These are phyloP conservation scores for Pelodytes ibericus DNA, from an alignment of 2,797 vertebrate genomes.

Conservation along the genomic window DNA sequence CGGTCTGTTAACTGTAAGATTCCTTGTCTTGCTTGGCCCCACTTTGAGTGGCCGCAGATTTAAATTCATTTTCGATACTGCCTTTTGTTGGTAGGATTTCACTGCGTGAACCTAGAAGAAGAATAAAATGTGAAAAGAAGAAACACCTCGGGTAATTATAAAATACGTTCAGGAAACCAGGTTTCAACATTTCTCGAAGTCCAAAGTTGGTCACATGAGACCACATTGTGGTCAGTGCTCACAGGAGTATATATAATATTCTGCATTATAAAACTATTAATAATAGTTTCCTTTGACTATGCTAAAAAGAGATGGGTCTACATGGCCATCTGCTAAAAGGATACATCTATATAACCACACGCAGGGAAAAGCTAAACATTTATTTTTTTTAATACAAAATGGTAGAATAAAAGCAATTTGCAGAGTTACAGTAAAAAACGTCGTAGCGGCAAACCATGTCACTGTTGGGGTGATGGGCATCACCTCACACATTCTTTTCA, in stretches of 20 bases:
- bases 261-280: no score
- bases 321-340: no score
- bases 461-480: no score
- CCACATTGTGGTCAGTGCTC: background rate
- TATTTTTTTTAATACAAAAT: no score
- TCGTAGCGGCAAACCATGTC: background rate
- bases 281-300: no score
- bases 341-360: no score
- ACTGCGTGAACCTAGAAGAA: constrained; percentile 3
- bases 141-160: background rate
- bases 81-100: background rate
- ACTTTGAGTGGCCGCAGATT: constrained; percentile 7
- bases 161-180: background rate
- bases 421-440: no score
- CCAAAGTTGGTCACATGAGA: background rate
- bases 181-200: background rate
- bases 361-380: no score
- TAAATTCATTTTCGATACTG: background rate
- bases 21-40: constrained; percentile 54
- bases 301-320: no score
- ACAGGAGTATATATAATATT: no score
- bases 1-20: constrained; percentile 58
- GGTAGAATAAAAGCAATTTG: no score
- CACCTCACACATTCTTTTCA: no score
- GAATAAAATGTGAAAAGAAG: background rate